Conservation (phyloP, 2,797 vertebrate genomes). For the Squalus acanthias region DNA sequence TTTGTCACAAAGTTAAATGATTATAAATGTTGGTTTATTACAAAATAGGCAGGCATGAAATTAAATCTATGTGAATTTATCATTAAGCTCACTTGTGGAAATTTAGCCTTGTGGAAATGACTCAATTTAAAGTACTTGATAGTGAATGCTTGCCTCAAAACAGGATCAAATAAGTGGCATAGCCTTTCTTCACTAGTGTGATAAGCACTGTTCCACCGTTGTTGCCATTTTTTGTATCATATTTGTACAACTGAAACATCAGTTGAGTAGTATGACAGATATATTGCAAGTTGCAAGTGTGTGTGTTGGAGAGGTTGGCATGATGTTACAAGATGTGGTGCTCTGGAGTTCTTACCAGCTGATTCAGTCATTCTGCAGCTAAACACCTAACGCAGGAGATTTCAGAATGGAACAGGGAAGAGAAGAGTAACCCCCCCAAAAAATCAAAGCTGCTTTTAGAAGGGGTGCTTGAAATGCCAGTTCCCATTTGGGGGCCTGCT, state of each 20-base stretch:
- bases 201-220: not conserved
- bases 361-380: not conserved
- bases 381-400: not conserved
- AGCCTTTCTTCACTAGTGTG: not conserved
- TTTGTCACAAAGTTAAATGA: not conserved
- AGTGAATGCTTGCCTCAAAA: not conserved
- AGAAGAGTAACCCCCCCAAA: not conserved
- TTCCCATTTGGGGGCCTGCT: not conserved
- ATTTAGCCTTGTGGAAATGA: not conserved
- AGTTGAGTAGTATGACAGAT: not conserved
- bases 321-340: not conserved
- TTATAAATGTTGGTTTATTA: not conserved
- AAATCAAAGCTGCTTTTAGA: not conserved
- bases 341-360: not conserved
- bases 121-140: not conserved
- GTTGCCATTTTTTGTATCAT: constrained; percentile 10
- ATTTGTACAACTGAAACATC: not conserved
- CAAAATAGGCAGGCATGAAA: not conserved
- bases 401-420: not conserved
- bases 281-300: constrained; percentile 30
- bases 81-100: not conserved
- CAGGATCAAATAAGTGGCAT: not conserved
- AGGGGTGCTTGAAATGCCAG: not conserved
- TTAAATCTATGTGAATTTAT: not conserved
- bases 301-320: not conserved